Percentiles rank a stretch among this genome's conserved stretches.
phyloP scores from a whole-genome alignment of 2,113 vertebrate species.

The Ceyx cyanopectus region DNA sequence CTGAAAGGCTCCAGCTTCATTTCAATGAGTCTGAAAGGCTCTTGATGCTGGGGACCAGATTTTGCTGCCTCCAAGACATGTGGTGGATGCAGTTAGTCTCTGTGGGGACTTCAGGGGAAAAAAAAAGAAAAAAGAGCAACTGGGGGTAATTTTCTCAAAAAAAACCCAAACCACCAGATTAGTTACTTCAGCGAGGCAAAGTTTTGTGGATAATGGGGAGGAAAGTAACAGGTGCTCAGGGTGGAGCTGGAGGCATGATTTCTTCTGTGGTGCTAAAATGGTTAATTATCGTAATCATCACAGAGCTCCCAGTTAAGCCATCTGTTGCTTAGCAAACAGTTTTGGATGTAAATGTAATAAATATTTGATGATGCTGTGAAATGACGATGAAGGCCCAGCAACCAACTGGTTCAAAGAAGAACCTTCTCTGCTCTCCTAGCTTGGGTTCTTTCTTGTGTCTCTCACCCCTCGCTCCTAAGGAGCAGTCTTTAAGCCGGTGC shows the following conservation, averaged over 20 bases:
- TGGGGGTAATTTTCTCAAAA: not conserved
- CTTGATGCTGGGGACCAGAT: not conserved
- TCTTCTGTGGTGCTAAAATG: conserved; percentile 27
- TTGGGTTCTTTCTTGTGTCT: not conserved
- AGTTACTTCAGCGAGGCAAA: not conserved
- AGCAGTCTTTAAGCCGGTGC: not conserved
- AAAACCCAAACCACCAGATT: not conserved
- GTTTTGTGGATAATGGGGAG: not conserved
- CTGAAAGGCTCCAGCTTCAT: not conserved
- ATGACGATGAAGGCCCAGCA: conserved; percentile 21
- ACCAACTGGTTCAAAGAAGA: not conserved
- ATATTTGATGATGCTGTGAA: conserved; percentile 55
- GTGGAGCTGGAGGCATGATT: not conserved
- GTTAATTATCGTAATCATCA: conserved; percentile 53
- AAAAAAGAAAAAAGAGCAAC: rapidly evolving
- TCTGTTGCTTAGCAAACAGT: conserved; percentile 61
- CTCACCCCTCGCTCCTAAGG: not conserved
- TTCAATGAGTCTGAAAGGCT: not conserved
- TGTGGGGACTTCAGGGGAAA: not conserved
- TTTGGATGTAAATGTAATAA: conserved; percentile 66
- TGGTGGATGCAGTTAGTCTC: not conserved
- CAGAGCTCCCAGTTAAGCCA: conserved; percentile 60
- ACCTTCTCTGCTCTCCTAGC: not conserved
- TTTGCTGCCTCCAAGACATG: not conserved
- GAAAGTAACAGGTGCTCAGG: conserved; percentile 21